These are phyloP conservation scores for Ornithorhynchus anatinus DNA, from an alignment of 2,113 vertebrate genomes.

Conservation along the genomic window DNA sequence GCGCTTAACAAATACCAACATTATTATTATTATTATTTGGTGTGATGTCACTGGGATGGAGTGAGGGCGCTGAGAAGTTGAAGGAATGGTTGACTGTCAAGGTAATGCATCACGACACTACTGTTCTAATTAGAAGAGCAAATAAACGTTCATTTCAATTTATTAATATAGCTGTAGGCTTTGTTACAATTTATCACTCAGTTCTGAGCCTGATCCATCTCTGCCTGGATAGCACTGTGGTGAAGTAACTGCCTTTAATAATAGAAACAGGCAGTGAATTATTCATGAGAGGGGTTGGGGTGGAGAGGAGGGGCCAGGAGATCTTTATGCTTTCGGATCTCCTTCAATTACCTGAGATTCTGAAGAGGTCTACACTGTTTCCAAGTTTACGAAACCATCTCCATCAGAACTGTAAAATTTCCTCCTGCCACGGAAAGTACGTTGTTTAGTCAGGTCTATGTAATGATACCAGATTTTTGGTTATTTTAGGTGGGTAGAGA, in stretches of 20 bases:
- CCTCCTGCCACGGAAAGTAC: slow-evolving; percentile 19
- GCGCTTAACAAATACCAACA: too few relatives aligned
- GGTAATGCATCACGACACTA: slow-evolving; percentile 65
- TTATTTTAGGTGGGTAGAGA: too few relatives aligned
- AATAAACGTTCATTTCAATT: slow-evolving; percentile 81
- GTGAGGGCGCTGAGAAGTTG: too few relatives aligned
- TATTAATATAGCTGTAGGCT: slow-evolving; percentile 81
- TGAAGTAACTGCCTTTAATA: slow-evolving; percentile 78
- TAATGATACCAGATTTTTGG: too few relatives aligned
- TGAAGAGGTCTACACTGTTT: slow-evolving; percentile 47
- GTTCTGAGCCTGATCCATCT: slow-evolving; percentile 69
- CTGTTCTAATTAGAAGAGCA: slow-evolving; percentile 79
- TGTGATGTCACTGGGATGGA: too few relatives aligned
- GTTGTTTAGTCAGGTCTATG: too few relatives aligned
- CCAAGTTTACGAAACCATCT: slow-evolving; percentile 60
- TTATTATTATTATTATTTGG: too few relatives aligned
- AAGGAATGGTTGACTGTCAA: slow-evolving; percentile 58
- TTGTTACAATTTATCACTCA: slow-evolving; percentile 76
- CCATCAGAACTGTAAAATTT: slow-evolving; percentile 46
- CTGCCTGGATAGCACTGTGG: slow-evolving; percentile 70
- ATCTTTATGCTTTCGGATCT: slow-evolving; percentile 70
- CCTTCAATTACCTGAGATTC: slow-evolving; percentile 78
- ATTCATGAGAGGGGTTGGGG: slow-evolving; percentile 75
- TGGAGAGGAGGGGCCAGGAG: too few relatives aligned
- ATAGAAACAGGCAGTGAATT: slow-evolving; percentile 77